Evolutionary conservation across 2,113 vertebrate genomes (phyloP).

Genomic region (Neogobius melanostomus): DNA sequence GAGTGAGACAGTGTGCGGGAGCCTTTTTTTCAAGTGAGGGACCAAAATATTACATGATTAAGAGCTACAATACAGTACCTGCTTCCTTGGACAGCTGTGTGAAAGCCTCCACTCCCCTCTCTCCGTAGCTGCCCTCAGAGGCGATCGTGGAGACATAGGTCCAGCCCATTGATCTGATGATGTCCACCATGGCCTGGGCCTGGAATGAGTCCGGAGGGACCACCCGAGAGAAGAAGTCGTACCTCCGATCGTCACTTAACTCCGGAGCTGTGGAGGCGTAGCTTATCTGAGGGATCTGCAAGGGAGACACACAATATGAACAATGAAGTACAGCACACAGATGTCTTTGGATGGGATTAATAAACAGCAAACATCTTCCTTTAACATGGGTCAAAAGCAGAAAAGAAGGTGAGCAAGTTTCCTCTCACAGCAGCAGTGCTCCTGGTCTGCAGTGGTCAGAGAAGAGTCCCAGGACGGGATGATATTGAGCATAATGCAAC

Average conservation of each 20-base stretch:
- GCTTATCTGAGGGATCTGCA: constrained; percentile 97
- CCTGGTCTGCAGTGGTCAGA: neutral
- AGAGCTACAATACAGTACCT: constrained; percentile 74
- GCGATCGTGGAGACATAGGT: constrained; percentile 96
- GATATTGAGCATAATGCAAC: neutral
- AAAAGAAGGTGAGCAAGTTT: neutral
- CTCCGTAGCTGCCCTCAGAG: constrained; percentile 97
- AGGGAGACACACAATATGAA: constrained; percentile 12
- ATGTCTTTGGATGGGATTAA: too few relatives aligned
- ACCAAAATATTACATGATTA: neutral
- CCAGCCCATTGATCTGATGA: constrained; percentile 93
- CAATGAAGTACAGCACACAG: neutral
- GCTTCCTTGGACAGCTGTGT: constrained; percentile 96
- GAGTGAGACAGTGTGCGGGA: too few relatives aligned
- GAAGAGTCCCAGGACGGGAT: too few relatives aligned
- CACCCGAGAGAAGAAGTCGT: constrained; percentile 98
- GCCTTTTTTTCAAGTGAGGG: too few relatives aligned
- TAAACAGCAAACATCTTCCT: too few relatives aligned
- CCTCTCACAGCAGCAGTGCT: neutral
- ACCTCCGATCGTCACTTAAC: constrained; percentile 94
- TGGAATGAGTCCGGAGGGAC: constrained; percentile 98
- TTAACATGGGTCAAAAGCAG: neutral
- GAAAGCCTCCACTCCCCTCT: constrained; percentile 97
- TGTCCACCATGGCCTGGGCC: constrained; percentile 99
- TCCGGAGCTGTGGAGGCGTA: constrained; percentile 97